Evolutionary conservation across 2,113 vertebrate species (phyloP).

Genomic region (Pluvianellus socialis): DNA sequence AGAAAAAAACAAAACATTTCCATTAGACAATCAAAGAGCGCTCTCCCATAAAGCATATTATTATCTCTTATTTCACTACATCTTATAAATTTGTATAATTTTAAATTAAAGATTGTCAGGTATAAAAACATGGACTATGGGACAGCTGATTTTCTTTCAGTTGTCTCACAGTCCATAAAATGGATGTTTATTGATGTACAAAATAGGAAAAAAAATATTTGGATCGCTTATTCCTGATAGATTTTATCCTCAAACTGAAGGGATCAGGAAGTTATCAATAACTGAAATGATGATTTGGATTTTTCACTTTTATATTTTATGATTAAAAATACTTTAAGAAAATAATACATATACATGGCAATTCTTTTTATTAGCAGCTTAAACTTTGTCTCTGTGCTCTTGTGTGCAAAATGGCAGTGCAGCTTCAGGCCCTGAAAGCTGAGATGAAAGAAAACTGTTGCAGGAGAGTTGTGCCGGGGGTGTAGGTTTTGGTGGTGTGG

Average conservation of each 20-base stretch:
- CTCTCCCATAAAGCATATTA: background rate
- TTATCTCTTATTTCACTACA: background rate
- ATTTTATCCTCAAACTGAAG: background rate
- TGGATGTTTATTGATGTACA: background rate
- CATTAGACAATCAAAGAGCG: background rate
- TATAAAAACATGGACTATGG: background rate
- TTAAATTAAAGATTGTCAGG: background rate
- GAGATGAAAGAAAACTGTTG: background rate
- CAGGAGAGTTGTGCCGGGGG: accelerated
- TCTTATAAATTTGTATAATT: background rate
- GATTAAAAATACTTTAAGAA: background rate
- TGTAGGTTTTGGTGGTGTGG: background rate
- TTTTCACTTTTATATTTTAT: background rate
- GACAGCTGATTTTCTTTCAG: background rate
- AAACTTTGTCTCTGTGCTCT: background rate
- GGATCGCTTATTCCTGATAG: background rate
- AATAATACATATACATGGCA: background rate
- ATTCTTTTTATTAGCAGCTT: background rate
- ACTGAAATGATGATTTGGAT: background rate
- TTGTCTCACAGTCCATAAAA: background rate
- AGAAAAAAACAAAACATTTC: background rate
- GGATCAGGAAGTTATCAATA: background rate
- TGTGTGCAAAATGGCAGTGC: background rate
- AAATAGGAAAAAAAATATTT: background rate
- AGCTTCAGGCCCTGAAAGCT: background rate